These are phyloP conservation scores for Spialia ferax DNA, from an alignment of 2,888 invertebrate genomes.

Conservation along the genomic window DNA sequence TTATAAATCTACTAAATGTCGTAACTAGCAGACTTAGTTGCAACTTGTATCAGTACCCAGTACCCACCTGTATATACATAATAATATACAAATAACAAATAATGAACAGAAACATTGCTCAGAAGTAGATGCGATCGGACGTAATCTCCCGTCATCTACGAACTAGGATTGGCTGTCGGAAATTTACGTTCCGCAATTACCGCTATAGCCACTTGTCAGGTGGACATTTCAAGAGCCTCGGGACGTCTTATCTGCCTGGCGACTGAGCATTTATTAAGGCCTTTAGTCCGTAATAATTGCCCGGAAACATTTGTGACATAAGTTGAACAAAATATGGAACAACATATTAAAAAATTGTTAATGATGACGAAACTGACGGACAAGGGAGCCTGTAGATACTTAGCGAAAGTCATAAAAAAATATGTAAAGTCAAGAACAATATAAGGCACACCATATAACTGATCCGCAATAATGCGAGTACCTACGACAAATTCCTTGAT, in stretches of 20 bases:
- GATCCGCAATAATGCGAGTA: no score
- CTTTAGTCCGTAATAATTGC: conserved; percentile 57
- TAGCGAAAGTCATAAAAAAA: no score
- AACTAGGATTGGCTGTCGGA: conserved; percentile 48
- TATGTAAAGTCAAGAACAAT: no score
- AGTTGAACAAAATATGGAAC: background rate
- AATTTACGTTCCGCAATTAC: conserved; percentile 65
- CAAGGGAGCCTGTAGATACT: no score
- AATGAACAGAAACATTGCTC: conserved; percentile 39
- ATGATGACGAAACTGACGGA: no score
- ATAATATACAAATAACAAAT: conserved; percentile 29
- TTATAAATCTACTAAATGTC: conserved; percentile 14
- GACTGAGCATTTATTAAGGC: conserved; percentile 33
- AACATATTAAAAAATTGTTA: no score
- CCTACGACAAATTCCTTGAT: no score
- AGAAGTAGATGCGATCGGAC: conserved; percentile 40
- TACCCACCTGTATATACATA: conserved; percentile 15
- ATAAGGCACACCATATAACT: no score
- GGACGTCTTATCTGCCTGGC: conserved; percentile 41
- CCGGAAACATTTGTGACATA: background rate
- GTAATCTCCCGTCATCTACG: conserved; percentile 40
- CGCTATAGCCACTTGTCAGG: conserved; percentile 59
- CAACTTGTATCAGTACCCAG: conserved; percentile 6
- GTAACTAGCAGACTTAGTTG: conserved; percentile 3
- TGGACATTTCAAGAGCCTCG: conserved; percentile 60